Conservation (phyloP, 2,113 vertebrate species). For the Mus spicilegus region DNA sequence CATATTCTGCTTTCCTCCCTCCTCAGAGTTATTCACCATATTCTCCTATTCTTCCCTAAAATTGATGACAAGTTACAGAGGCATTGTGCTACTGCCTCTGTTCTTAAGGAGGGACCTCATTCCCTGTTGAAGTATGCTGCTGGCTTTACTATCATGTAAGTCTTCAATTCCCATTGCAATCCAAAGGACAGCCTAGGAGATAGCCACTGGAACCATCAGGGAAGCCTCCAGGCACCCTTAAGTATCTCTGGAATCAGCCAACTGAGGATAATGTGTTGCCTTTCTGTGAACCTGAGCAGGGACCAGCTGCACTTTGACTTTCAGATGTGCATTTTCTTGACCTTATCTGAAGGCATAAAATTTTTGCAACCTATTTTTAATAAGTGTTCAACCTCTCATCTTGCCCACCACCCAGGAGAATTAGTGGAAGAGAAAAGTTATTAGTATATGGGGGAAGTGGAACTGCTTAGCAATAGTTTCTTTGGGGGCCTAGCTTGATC, state of each 20-base stretch:
- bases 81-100: background rate
- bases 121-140: background rate
- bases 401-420: no score
- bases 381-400: no score
- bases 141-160: background rate
- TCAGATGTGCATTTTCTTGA: background rate
- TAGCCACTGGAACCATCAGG: no score
- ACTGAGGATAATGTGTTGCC: background rate
- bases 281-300: background rate
- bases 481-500: no score
- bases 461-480: no score
- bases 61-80: background rate
- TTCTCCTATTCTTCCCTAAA: background rate
- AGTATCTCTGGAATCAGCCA: accelerated
- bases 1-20: background rate
- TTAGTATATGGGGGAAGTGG: no score
- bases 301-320: background rate
- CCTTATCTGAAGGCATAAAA: background rate
- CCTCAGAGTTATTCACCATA: no score
- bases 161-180: background rate
- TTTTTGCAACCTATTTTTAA: no score
- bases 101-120: background rate
- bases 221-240: accelerated
- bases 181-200: background rate
- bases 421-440: no score